Evolutionary conservation across 2,888 invertebrate species (phyloP).

Genomic region (Patella ulyssiponensis): DNA sequence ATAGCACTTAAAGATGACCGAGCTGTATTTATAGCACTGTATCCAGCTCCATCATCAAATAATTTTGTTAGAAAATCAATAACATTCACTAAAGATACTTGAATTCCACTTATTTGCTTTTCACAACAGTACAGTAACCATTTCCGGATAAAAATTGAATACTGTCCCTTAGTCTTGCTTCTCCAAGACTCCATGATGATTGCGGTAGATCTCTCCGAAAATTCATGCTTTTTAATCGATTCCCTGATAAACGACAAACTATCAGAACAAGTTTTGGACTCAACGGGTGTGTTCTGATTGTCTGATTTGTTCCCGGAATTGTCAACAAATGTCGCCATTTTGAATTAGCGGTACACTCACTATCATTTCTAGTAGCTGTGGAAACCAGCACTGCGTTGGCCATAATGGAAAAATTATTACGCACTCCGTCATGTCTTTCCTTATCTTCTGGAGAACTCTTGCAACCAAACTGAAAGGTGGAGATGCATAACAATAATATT

Average conservation of each 20-base stretch:
- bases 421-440: conserved; percentile 14
- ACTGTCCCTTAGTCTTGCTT: background rate
- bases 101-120: background rate
- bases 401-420: conserved; percentile 28
- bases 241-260: background rate
- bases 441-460: conserved; percentile 27
- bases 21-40: background rate
- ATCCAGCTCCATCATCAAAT: background rate
- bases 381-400: conserved; percentile 33
- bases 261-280: background rate
- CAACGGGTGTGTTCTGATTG: background rate
- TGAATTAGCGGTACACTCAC: background rate
- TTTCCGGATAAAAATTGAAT: background rate
- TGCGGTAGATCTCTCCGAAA: background rate
- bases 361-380: conserved; percentile 17
- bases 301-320: background rate
- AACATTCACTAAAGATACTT: background rate
- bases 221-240: background rate
- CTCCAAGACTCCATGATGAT: background rate
- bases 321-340: background rate
- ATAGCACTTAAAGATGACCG: background rate
- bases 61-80: too few species aligned
- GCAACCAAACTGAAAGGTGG: conserved; percentile 27
- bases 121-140: background rate
- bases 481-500: conserved; percentile 24